phyloP scores from a whole-genome alignment of 2,113 vertebrate genomes.

The Petromus typicus region DNA sequence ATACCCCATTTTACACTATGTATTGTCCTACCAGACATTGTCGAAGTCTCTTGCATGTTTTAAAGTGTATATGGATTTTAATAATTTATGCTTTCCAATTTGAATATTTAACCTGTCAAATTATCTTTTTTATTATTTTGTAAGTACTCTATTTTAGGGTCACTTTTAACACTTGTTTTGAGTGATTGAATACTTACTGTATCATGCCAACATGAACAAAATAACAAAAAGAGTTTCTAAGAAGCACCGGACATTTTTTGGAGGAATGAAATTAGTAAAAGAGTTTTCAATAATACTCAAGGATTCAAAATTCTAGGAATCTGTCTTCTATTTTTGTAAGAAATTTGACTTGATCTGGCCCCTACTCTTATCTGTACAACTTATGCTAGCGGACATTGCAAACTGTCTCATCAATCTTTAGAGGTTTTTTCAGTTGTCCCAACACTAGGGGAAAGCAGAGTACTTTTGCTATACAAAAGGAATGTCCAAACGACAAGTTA shows the following conservation, averaged over 20 bases:
- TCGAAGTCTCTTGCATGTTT: slow-evolving; percentile 19
- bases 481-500: slow-evolving; percentile 30
- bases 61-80: slow-evolving; percentile 1
- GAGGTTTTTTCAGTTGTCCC: slow-evolving; percentile 12
- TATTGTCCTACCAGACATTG: not conserved
- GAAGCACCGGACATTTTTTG: not conserved
- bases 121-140: slow-evolving; percentile 33
- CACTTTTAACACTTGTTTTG: not conserved
- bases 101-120: not conserved
- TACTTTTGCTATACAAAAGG: slow-evolving; percentile 56
- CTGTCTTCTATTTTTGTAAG: not conserved
- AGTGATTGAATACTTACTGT: not conserved
- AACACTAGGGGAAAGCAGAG: slow-evolving; percentile 44
- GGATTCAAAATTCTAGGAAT: not conserved
- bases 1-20: not conserved
- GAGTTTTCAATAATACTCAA: slow-evolving; percentile 1
- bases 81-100: slow-evolving; percentile 19
- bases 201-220: not conserved
- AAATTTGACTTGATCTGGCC: not conserved
- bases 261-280: not conserved
- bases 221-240: slow-evolving; percentile 50
- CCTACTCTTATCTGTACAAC: not conserved
- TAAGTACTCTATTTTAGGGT: not conserved
- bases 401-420: not conserved
- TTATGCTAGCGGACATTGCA: not conserved